Base-by-base conservation (phyloP, 1,140 invertebrate species). In the Drosophila mauritiana region DNA sequence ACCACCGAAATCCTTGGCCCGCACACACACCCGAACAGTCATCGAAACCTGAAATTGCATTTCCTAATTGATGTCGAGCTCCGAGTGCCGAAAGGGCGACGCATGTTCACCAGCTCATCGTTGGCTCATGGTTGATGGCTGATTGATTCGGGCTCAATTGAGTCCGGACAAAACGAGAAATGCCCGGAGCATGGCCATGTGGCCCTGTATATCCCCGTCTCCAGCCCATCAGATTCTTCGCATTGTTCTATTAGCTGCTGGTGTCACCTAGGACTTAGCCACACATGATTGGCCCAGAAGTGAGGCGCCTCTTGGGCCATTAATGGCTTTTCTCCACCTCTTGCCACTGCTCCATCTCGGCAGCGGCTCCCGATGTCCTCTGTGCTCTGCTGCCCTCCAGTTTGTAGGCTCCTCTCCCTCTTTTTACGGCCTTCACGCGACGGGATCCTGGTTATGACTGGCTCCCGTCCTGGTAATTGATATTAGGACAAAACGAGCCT, bases 401-500 rank as follows among this genome's bases (percentile, higher is more conserved):
- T 13, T 39, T 13, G 13, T 22, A n/a, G 13, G 13, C 17, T 2
- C 4, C 7, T 34, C 43, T 3, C n/a, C 1, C 54, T 15, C 68
- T 25, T 63, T 85, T 85, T 64, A 85, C 76, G 82, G 49, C 43
- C 59, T 59, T 42, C 63, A 68, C 64, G 56, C 78, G 65, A 59
- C 83, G 63, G 78, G 70, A 55, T 64, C 61, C 69, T 73, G 72
- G 64, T 51, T 46, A 68, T 68, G 64, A 68, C 57, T 74, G 61
- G 17, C 46, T 36, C 27, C 39, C 54, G 25, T 20, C 51, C 54
- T 70, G 65, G 79, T 86, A 88, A 88, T 86, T 86, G 83, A 79
- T 86, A 88, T 88, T 79, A 78, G 59, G 65, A 48, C 79, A 58
- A 62, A 88, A 78, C 61, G 65, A 78, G 83, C 83, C 64, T 80